phyloP scores from a whole-genome alignment of 1,140 invertebrate species.

The Plodia interpunctella region DNA sequence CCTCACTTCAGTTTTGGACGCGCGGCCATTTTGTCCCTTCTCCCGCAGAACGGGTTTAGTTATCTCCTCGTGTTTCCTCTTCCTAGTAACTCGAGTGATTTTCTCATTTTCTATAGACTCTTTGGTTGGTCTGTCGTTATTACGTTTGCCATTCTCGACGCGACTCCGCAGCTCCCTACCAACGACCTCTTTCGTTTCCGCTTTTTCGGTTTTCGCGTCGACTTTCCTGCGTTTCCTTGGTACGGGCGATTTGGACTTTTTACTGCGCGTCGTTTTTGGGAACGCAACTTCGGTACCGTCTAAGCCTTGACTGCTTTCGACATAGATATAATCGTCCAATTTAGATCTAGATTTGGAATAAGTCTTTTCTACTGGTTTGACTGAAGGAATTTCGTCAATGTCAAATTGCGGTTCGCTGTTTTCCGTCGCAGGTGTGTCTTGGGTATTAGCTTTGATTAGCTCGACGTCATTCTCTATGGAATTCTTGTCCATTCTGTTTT shows the following conservation, averaged over 20 bases:
- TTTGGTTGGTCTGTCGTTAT: slow-evolving; percentile 43
- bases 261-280: slow-evolving; percentile 49
- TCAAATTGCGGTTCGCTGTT: slow-evolving; percentile 37
- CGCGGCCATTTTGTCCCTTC: slow-evolving; percentile 56
- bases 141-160: slow-evolving; percentile 30
- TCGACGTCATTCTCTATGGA: slow-evolving; percentile 66
- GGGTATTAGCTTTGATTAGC: slow-evolving; percentile 59
- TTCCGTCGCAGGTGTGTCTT: slow-evolving; percentile 50
- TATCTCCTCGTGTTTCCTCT: slow-evolving; percentile 48
- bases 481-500: slow-evolving; percentile 56
- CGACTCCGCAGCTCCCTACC: slow-evolving; percentile 30
- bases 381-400: slow-evolving; percentile 53
- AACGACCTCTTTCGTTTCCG: slow-evolving; percentile 31
- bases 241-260: slow-evolving; percentile 45
- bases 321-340: slow-evolving; percentile 64
- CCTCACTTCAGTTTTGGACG: slow-evolving; percentile 29
- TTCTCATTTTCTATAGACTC: slow-evolving; percentile 70
- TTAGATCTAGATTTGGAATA: slow-evolving; percentile 65
- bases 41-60: slow-evolving; percentile 57
- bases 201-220: slow-evolving; percentile 28
- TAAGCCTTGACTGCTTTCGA: slow-evolving; percentile 59
- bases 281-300: slow-evolving; percentile 62
- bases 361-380: slow-evolving; percentile 67
- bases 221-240: slow-evolving; percentile 60
- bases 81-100: slow-evolving; percentile 43